phyloP scores from a whole-genome alignment of 2,888 invertebrate genomes.

The Dyspetes luteomarginatus region DNA sequence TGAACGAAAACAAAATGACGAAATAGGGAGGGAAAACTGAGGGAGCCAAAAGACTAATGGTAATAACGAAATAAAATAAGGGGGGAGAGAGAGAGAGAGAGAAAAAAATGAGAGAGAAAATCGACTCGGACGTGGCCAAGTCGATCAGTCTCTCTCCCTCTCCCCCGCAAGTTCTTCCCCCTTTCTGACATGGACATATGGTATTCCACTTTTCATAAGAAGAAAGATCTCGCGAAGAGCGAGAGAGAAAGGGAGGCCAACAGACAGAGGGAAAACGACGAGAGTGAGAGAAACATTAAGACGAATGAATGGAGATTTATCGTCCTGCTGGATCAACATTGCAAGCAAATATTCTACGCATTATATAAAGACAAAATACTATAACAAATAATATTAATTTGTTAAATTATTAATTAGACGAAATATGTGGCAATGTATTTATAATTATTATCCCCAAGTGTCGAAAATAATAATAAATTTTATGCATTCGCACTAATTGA shows the following conservation, averaged over 20 bases:
- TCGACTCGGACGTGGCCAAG: slow-evolving; percentile 52
- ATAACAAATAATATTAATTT: background rate
- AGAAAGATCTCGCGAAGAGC: slow-evolving; percentile 45
- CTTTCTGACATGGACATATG: slow-evolving; percentile 76
- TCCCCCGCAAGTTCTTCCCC: slow-evolving; percentile 64
- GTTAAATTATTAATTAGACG: background rate
- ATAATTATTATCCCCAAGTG: no score
- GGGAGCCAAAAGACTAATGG: slow-evolving; percentile 59
- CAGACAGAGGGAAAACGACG: slow-evolving; percentile 46
- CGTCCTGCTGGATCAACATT: slow-evolving; percentile 38
- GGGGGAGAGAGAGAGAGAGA: slow-evolving; percentile 16
- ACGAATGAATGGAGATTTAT: slow-evolving; percentile 62
- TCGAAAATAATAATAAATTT: no score
- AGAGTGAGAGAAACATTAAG: slow-evolving; percentile 47
- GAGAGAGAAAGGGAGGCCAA: slow-evolving; percentile 27
- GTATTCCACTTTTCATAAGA: slow-evolving; percentile 76
- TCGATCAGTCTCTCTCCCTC: slow-evolving; percentile 50
- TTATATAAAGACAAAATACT: slow-evolving; percentile 1
- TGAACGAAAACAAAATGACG: slow-evolving; percentile 53
- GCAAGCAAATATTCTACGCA: slow-evolving; percentile 18
- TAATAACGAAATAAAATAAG: slow-evolving; percentile 62
- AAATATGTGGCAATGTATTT: background rate
- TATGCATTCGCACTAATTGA: no score
- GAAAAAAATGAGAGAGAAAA: slow-evolving; percentile 23
- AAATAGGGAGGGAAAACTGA: slow-evolving; percentile 10